These are phyloP conservation scores for Nomada lathburiana DNA, from an alignment of 2,888 invertebrate species.

Conservation along the genomic window DNA sequence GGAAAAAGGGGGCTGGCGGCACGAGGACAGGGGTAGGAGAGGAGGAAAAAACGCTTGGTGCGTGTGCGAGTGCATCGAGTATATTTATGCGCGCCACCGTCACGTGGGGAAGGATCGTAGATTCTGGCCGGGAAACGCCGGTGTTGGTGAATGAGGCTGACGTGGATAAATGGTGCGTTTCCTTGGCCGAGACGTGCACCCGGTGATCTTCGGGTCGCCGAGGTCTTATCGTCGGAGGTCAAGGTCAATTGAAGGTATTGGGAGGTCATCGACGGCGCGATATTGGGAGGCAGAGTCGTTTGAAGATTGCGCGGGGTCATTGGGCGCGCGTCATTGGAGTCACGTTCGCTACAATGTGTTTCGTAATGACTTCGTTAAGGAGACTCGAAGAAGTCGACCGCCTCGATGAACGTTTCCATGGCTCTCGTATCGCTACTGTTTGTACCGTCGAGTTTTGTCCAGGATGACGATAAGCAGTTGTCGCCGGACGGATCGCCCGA, in stretches of 20 bases:
- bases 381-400: constrained; percentile 66
- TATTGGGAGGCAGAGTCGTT: too few relatives aligned
- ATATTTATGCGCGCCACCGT: constrained; percentile 72
- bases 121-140: constrained; percentile 64
- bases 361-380: constrained; percentile 15
- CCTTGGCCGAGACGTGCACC: constrained; percentile 79
- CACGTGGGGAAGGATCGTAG: constrained; percentile 75
- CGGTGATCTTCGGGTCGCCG: constrained; percentile 78
- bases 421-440: constrained; percentile 26
- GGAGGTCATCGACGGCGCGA: too few relatives aligned
- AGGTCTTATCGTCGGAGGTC: background rate
- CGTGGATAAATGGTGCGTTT: constrained; percentile 82
- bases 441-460: background rate
- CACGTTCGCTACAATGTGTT: too few relatives aligned
- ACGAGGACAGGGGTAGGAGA: constrained; percentile 18
- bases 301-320: too few relatives aligned
- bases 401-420: constrained; percentile 20
- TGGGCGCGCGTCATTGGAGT: too few relatives aligned
- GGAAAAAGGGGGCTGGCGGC: constrained; percentile 13
- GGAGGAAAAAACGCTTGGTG: constrained; percentile 39
- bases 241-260: too few relatives aligned
- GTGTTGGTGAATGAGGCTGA: constrained; percentile 81
- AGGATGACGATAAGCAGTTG: background rate
- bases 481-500: background rate
- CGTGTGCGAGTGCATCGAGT: constrained; percentile 69